A percentile compares a stretch with the other conserved stretches of the same genome.
These are phyloP conservation scores for Drosophila silvestris DNA, from an alignment of 2,888 invertebrate species.

Conservation along the genomic window DNA sequence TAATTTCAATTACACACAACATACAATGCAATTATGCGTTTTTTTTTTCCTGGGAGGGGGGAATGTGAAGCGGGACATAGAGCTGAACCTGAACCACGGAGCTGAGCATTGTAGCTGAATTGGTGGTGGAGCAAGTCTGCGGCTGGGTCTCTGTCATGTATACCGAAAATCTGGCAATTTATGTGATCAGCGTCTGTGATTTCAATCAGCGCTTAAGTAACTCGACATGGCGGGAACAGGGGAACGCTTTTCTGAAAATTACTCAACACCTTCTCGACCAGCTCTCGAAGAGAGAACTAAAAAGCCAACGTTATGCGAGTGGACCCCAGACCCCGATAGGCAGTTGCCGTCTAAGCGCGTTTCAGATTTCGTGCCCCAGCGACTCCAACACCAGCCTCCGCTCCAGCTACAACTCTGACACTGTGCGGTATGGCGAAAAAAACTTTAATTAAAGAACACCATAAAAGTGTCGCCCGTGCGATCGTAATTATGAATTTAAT, in stretches of 20 bases:
- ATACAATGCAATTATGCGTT: slow-evolving; percentile 82
- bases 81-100: slow-evolving; percentile 37
- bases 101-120: slow-evolving; percentile 7
- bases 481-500: slow-evolving; percentile 85
- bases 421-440: slow-evolving; percentile 39
- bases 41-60: slow-evolving; percentile 5
- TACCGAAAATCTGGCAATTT: slow-evolving; percentile 82
- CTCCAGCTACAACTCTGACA: slow-evolving; percentile 4
- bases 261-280: slow-evolving; percentile 75
- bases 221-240: background rate
- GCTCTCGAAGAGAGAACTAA: slow-evolving; percentile 21
- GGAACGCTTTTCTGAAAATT: slow-evolving; percentile 63
- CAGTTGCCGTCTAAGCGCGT: slow-evolving; percentile 57
- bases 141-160: slow-evolving; percentile 63
- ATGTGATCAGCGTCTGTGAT: slow-evolving; percentile 83
- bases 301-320: background rate
- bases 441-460: slow-evolving; percentile 84
- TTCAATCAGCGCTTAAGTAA: slow-evolving; percentile 74
- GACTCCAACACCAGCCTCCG: slow-evolving; percentile 7
- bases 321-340: slow-evolving; percentile 39
- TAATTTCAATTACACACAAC: slow-evolving; percentile 82
- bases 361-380: slow-evolving; percentile 68
- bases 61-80: slow-evolving; percentile 15
- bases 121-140: slow-evolving; percentile 9
- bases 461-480: slow-evolving; percentile 84